Evolutionary conservation across 2,113 vertebrate species (phyloP).

Genomic region (Heterocephalus glaber): DNA sequence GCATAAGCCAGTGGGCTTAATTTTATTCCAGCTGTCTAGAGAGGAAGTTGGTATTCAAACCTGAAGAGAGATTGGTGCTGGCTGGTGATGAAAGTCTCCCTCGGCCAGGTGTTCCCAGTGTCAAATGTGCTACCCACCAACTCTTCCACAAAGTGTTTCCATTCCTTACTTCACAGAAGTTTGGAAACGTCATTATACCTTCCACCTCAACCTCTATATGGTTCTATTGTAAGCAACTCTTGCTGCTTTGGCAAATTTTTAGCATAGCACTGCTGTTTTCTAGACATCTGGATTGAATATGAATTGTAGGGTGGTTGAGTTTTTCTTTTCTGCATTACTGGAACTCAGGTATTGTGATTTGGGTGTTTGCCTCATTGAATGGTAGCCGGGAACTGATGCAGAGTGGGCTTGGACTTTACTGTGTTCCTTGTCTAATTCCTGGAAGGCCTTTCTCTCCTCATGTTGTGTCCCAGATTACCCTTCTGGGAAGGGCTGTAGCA

Average conservation of each 20-base stretch:
- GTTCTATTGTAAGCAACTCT: slow-evolving; percentile 61
- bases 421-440: slow-evolving; percentile 63
- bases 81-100: slow-evolving; percentile 41
- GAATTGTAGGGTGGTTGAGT: neutral
- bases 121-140: slow-evolving; percentile 32
- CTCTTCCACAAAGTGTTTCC: slow-evolving; percentile 15
- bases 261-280: slow-evolving; percentile 54
- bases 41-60: slow-evolving; percentile 53
- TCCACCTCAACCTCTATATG: neutral
- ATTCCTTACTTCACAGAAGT: slow-evolving; percentile 41
- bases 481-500: slow-evolving; percentile 58
- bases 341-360: slow-evolving; percentile 38
- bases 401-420: neutral
- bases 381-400: neutral
- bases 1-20: slow-evolving; percentile 33
- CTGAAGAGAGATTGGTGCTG: slow-evolving; percentile 16
- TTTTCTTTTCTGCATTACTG: slow-evolving; percentile 40
- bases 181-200: slow-evolving; percentile 65
- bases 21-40: slow-evolving; percentile 64
- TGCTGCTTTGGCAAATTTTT: slow-evolving; percentile 56
- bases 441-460: slow-evolving; percentile 58
- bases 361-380: slow-evolving; percentile 40
- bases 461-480: slow-evolving; percentile 71
- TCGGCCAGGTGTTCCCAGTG: slow-evolving; percentile 40
- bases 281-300: slow-evolving; percentile 74